Base-by-base conservation (phyloP, 1,140 invertebrate species). In the Heterodera carotae region DNA sequence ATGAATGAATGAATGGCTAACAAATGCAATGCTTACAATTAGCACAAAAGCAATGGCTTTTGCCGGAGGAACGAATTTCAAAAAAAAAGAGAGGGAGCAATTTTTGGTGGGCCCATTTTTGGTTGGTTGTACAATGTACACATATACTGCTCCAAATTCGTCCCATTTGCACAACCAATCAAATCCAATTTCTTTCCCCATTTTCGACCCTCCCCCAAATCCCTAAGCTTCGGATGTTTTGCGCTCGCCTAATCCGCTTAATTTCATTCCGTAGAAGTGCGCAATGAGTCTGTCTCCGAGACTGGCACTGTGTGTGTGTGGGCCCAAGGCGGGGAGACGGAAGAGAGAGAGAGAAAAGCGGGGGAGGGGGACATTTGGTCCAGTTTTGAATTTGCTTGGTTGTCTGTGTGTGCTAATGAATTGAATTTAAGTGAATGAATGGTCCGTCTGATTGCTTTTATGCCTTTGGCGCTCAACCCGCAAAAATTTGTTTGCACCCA, bases 211-310 rank as follows among this genome's bases (percentile, higher is more conserved):
- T 12, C 48, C 48, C 48, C 15, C 48, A 4, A 4, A 6, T 22
- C n/a, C 59, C 59, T 62, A 4, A 29, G 62, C 25, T 66, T 66
- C 25, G 62, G 27, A 53, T 53, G 15, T 66, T 66, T 66, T 66
- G 62, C 33, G 62, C 48, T 53, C 25, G 62, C 62, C 22, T 66
- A 66, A 66, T 66, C 62, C 62, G 62, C 62, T 66, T 66, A 66
- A 27, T 66, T 27, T 66, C 27, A 6, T 66, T 66, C 25, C 33
- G 62, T 31, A 66, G 27, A 34, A 66, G 25, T 10, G 62, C 27
- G 62, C 62, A 66, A 66, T 27, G 48, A 53, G 48, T 53, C 48
- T n/a, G 39, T 12, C 12, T 43, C 39, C 22, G 15, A 10, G 48
- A 18, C 48, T 22, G 48, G 48, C 48, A 53, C 27, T 66, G 62